phyloP scores from a whole-genome alignment of 1,140 invertebrate species.

The Drosophila watanabei region DNA sequence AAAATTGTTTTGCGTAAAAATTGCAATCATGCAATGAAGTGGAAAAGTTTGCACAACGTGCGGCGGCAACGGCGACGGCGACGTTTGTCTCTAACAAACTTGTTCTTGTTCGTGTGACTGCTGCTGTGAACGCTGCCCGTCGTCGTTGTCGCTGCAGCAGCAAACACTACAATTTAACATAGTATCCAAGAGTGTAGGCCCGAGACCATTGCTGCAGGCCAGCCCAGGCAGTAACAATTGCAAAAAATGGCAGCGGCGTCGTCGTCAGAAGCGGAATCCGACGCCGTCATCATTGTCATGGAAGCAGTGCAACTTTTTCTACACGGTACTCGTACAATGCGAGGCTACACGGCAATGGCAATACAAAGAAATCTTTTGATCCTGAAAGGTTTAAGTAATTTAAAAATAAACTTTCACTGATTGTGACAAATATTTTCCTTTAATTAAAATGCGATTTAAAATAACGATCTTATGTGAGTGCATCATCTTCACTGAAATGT shows the following conservation, averaged over 20 bases:
- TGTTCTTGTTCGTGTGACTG: slow-evolving; percentile 38
- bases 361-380: neutral
- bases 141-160: slow-evolving; percentile 27
- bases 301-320: slow-evolving; percentile 55
- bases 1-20: slow-evolving; percentile 83
- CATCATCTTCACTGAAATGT: neutral
- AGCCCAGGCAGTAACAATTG: slow-evolving; percentile 49
- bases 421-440: neutral
- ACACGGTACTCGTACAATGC: neutral
- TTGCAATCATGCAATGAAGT: slow-evolving; percentile 75
- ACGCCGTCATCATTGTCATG: slow-evolving; percentile 79
- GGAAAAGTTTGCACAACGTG: slow-evolving; percentile 80
- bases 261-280: slow-evolving; percentile 62
- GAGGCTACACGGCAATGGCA: neutral
- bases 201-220: slow-evolving; percentile 43
- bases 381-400: neutral
- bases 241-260: slow-evolving; percentile 63
- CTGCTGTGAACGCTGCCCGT: slow-evolving; percentile 7
- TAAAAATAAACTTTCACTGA: neutral
- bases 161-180: slow-evolving; percentile 50
- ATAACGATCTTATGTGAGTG: neutral
- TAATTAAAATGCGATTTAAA: neutral
- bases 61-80: slow-evolving; percentile 27
- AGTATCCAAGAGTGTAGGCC: slow-evolving; percentile 38
- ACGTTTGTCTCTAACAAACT: slow-evolving; percentile 44